A percentile compares a stretch with the other conserved stretches of the same genome.
Evolutionary conservation across 2,797 vertebrate species (phyloP).

Genomic region (Notolepis coatsorum): DNA sequence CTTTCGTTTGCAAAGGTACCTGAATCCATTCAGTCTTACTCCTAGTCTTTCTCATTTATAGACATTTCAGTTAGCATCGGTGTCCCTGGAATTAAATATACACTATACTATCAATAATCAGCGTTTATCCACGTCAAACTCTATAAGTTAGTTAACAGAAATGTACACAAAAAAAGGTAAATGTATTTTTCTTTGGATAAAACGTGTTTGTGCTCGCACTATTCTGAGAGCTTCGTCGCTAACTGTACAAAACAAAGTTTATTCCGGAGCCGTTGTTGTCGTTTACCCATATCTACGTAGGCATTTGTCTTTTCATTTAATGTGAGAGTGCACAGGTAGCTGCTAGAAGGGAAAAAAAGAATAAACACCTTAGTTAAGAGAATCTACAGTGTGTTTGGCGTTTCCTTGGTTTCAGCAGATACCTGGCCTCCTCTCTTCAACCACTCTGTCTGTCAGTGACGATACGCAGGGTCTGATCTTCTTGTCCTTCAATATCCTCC

Average conservation of each 20-base stretch:
- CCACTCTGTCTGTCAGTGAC: conserved; percentile 40
- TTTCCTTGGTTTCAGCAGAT: no score
- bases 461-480: conserved; percentile 75
- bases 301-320: no score
- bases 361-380: conserved; percentile 21
- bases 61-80: conserved; percentile 61
- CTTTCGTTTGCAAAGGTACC: conserved; percentile 58
- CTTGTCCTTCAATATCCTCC: conserved; percentile 31
- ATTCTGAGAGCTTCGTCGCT: conserved; percentile 24
- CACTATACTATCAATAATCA: neutral
- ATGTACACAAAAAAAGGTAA: conserved; percentile 5
- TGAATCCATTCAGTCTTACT: conserved; percentile 60
- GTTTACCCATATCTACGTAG: no score
- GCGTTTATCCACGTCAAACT: no score
- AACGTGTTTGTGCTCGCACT: conserved; percentile 60
- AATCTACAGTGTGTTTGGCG: conserved; percentile 38
- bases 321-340: no score
- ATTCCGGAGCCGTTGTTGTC: conserved; percentile 5
- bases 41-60: conserved; percentile 58
- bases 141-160: neutral
- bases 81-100: conserved; percentile 69
- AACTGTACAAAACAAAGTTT: conserved; percentile 52
- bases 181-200: conserved; percentile 74
- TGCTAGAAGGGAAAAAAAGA: no score
- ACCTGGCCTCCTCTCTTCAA: neutral